Base-by-base conservation (phyloP, 35 echinoderm and acorn worm species). In the Stichopus chloronotus region DNA sequence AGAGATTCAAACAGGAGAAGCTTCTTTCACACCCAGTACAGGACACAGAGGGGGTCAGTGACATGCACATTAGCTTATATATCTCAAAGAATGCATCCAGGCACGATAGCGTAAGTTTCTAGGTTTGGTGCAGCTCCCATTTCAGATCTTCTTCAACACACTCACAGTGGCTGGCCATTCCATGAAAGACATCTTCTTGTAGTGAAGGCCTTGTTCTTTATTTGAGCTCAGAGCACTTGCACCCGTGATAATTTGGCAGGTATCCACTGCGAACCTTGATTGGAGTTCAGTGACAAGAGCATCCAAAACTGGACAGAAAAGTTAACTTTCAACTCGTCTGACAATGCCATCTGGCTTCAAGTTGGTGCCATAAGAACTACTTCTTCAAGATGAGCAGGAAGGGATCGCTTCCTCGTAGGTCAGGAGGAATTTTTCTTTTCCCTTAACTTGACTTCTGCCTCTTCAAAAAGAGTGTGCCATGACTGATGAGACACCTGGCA, bases 31-130 rank as follows among this genome's bases (percentile, higher is more conserved):
- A 88, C 8, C 85, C 85, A 6, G 53, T 54, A 0, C 7, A 88
- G 4, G 85, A 88, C 59, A 88, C 85, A 57, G 85, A 88, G 20
- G 58, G 58, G 54, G 85, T 88, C 55, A 88, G 58, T 6, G 85
- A 57, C 5, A 88, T 88, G 7, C 85, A n/a, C 4, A 88, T 59
- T 22, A 88, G 85, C 58, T 88, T 88, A 54, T 63, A 88, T 5
- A 63, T 22, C 58, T 88, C 85, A 22, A 88, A 88, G 58, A 88
- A 88, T 11, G 58, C 85, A 57, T 88, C 85, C 55, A 3, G 59
- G 52, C 58, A 59, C 1, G 23, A 3, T 57, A 59, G 54, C 20
- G 58, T 53, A 5, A 88, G 85, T 63, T 88, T 88, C 58, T 63
- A 10, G 54, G 59, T 63, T 4, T 88, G 85, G 85, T 59, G 85